A percentile compares a stretch with the other conserved stretches of the same genome.
phyloP scores from a whole-genome alignment of 2,113 vertebrate genomes.

The Archocentrus centrarchus region DNA sequence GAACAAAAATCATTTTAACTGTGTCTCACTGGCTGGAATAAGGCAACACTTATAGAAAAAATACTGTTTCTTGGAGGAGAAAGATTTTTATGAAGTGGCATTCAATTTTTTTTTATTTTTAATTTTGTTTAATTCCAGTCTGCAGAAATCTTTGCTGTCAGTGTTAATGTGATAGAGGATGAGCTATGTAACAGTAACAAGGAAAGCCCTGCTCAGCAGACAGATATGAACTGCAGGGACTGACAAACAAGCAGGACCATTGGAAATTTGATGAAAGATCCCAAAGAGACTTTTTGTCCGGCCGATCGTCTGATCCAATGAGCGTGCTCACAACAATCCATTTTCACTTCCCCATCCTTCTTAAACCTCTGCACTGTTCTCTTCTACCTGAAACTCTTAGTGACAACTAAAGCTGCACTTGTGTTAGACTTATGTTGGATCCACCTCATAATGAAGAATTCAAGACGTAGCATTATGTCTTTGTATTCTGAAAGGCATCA shows the following conservation, averaged over 20 bases:
- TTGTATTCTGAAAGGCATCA: too few relatives aligned
- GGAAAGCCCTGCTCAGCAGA: not conserved
- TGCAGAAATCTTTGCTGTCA: not conserved
- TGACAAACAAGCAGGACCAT: not conserved
- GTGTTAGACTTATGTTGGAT: not conserved
- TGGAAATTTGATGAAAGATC: constrained; percentile 38
- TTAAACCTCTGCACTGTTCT: not conserved
- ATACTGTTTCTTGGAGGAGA: not conserved
- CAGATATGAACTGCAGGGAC: not conserved
- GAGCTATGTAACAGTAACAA: not conserved
- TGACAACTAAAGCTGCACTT: not conserved
- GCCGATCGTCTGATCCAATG: not conserved
- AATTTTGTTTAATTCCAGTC: not conserved
- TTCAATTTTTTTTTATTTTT: too few relatives aligned
- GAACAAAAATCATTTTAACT: not conserved
- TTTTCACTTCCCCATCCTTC: not conserved
- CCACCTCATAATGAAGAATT: too few relatives aligned
- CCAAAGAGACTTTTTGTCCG: constrained; percentile 33
- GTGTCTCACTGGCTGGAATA: not conserved
- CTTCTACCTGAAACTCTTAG: not conserved
- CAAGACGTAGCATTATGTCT: too few relatives aligned
- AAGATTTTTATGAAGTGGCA: too few relatives aligned
- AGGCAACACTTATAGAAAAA: not conserved
- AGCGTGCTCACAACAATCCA: not conserved
- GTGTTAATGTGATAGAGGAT: not conserved